These are phyloP conservation scores for Tipula confusa DNA, from an alignment of 2,888 invertebrate species.

Conservation along the genomic window DNA sequence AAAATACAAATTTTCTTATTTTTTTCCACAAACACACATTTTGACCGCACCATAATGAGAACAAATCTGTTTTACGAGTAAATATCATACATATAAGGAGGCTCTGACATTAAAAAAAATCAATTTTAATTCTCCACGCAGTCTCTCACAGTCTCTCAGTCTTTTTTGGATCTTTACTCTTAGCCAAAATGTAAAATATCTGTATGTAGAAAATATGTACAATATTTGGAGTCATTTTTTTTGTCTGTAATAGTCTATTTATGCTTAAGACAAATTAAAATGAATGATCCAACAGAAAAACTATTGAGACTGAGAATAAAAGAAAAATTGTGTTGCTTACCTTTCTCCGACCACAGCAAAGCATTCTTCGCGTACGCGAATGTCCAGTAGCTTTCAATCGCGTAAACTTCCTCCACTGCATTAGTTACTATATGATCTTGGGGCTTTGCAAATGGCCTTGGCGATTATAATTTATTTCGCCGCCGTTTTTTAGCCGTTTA, in stretches of 20 bases:
- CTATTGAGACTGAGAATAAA: no score
- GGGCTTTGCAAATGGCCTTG: conserved; percentile 30
- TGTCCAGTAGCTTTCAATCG: conserved; percentile 71
- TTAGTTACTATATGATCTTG: conserved; percentile 42
- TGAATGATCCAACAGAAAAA: not conserved
- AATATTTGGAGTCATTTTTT: not conserved
- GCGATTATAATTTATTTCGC: conserved; percentile 30
- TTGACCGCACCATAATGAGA: no score
- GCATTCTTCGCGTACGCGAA: conserved; percentile 81
- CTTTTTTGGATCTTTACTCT: not conserved
- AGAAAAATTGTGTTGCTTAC: conserved; percentile 59
- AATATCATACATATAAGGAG: no score
- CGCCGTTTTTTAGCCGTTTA: conserved; percentile 32
- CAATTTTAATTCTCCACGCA: conserved; percentile 3
- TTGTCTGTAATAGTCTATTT: not conserved
- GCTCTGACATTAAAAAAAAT: not conserved
- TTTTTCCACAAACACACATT: no score
- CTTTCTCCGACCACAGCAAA: conserved; percentile 94
- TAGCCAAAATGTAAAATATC: not conserved
- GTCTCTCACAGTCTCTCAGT: not conserved
- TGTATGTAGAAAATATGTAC: not conserved
- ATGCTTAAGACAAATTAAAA: not conserved
- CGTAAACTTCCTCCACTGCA: conserved; percentile 82
- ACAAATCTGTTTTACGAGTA: no score
- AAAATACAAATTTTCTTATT: no score